Conservation (phyloP, 2,113 vertebrate genomes). For the Diadophis punctatus region DNA sequence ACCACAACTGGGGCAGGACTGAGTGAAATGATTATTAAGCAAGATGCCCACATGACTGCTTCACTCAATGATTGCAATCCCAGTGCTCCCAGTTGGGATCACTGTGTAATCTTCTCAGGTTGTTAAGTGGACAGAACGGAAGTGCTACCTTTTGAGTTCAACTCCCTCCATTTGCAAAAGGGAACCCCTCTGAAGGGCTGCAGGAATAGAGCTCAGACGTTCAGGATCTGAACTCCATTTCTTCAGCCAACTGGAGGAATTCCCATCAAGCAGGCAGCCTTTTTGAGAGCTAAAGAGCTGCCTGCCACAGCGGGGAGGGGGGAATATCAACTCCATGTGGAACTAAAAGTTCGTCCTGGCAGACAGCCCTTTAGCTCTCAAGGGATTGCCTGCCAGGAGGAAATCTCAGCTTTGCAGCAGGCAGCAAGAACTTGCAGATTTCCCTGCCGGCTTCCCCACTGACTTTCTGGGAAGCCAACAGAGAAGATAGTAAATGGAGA, state of each 20-base stretch:
- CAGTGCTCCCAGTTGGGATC: background rate
- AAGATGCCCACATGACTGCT: background rate
- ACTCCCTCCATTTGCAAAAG: background rate
- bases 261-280: background rate
- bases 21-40: background rate
- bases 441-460: background rate
- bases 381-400: background rate
- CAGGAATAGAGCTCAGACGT: background rate
- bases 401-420: background rate
- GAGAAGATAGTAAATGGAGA: background rate
- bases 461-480: background rate
- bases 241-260: background rate
- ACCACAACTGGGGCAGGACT: background rate
- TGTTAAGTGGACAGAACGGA: background rate
- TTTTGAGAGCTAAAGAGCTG: background rate
- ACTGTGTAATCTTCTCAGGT: background rate
- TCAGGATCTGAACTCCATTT: background rate
- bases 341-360: background rate
- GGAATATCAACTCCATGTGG: background rate
- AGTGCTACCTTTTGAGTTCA: background rate
- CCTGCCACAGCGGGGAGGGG: background rate
- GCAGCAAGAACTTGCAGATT: background rate
- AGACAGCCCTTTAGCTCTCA: background rate
- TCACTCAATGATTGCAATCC: background rate
- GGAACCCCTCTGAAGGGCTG: background rate